Conservation (phyloP, 2,797 vertebrate species). For the Synaphobranchus kaupii region DNA sequence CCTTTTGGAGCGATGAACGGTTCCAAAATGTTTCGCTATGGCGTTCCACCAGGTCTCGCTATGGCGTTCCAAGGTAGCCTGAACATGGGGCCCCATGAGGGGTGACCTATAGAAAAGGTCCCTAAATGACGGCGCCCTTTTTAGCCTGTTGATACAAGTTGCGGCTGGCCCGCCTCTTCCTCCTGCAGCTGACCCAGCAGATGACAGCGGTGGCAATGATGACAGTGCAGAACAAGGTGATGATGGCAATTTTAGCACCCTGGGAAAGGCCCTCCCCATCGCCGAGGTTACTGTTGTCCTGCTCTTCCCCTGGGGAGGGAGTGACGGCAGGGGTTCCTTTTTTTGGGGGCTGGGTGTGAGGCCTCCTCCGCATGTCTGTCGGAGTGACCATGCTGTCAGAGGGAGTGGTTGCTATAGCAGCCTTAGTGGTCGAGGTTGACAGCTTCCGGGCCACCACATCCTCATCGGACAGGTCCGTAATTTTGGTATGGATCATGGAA, state of each 20-base stretch:
- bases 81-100: background rate
- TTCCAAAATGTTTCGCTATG: background rate
- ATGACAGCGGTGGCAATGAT: slow-evolving; percentile 61
- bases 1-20: background rate
- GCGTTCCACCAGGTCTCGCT: too few species aligned
- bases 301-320: slow-evolving; percentile 42
- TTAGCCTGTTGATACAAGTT: slow-evolving; percentile 56
- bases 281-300: slow-evolving; percentile 40
- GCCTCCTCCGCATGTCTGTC: slow-evolving; percentile 48
- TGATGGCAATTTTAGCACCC: slow-evolving; percentile 52
- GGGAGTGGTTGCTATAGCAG: background rate
- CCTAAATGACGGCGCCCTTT: slow-evolving; percentile 62
- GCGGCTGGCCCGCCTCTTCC: slow-evolving; percentile 62
- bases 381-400: slow-evolving; percentile 41
- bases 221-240: slow-evolving; percentile 59
- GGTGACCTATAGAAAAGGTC: background rate
- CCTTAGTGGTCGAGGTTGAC: slow-evolving; percentile 24
- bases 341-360: slow-evolving; percentile 49
- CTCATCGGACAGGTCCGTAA: slow-evolving; percentile 61
- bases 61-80: background rate
- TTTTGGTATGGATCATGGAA: slow-evolving; percentile 57
- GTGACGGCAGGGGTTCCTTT: slow-evolving; percentile 56
- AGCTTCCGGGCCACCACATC: slow-evolving; percentile 40
- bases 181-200: slow-evolving; percentile 64
- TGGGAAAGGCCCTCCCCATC: slow-evolving; percentile 32